Percentiles rank a stretch among this genome's conserved stretches.
phyloP scores from a whole-genome alignment of 2,113 vertebrate genomes.

The Heterocephalus glaber region DNA sequence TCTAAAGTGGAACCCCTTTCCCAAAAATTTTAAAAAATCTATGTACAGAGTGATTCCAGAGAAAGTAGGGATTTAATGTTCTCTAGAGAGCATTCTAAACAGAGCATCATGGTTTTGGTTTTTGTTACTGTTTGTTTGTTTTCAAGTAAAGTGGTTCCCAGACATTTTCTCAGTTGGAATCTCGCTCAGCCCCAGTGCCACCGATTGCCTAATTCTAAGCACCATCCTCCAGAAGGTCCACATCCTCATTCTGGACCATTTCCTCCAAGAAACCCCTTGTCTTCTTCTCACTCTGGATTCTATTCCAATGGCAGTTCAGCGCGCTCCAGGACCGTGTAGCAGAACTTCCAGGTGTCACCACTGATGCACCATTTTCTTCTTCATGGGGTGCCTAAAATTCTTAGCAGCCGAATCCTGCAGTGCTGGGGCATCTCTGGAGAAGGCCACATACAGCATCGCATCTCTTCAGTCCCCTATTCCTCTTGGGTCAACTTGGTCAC shows the following conservation, averaged over 20 bases:
- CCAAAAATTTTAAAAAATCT: conserved; percentile 8
- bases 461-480: background rate
- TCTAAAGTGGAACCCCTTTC: background rate
- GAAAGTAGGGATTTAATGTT: background rate
- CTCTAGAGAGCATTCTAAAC: background rate
- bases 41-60: background rate
- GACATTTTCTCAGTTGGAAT: background rate
- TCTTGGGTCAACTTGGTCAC: background rate
- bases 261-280: background rate
- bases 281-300: background rate
- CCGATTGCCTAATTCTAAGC: background rate
- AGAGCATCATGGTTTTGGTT: background rate
- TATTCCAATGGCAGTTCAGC: background rate
- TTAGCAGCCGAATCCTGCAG: background rate
- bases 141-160: background rate
- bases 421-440: background rate
- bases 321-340: background rate
- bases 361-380: background rate
- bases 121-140: background rate
- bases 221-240: background rate
- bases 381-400: background rate
- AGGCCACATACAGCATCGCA: background rate
- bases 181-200: background rate
- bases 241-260: background rate
- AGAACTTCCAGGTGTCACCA: background rate